These are phyloP conservation scores for Macrosiphum euphorbiae DNA, from an alignment of 2,888 invertebrate genomes.

Conservation along the genomic window DNA sequence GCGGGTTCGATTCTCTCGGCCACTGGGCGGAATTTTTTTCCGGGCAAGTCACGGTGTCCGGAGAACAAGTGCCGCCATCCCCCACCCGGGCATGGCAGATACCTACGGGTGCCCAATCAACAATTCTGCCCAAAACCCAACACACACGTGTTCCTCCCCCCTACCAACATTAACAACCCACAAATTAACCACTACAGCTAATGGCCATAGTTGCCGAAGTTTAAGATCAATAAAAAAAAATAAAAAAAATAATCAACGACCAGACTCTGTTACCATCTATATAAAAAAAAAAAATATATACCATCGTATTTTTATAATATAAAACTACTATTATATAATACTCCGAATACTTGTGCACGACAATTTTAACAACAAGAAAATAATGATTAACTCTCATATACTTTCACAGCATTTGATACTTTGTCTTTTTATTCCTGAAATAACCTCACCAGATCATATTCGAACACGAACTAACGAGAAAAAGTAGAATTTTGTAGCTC, in stretches of 20 bases:
- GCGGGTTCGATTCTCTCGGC: too few species aligned
- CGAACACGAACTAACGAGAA: not conserved
- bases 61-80: too few species aligned
- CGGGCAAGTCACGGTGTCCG: too few species aligned
- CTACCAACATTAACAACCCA: too few species aligned
- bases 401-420: not conserved
- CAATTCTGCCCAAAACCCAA: too few species aligned
- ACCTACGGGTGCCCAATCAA: too few species aligned
- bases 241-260: not conserved
- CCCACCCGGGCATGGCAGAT: too few species aligned
- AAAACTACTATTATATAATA: not conserved
- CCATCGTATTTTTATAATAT: not conserved
- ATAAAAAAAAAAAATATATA: not conserved
- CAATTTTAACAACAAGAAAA: not conserved
- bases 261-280: not conserved
- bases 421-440: not conserved
- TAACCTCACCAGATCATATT: not conserved
- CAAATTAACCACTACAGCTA: too few species aligned
- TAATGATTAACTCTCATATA: not conserved
- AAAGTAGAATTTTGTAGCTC: not conserved
- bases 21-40: too few species aligned
- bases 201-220: too few species aligned
- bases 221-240: too few species aligned
- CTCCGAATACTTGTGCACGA: not conserved
- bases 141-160: too few species aligned